Conservation (phyloP, 2,888 invertebrate genomes). For the Amphiduros pacificus region DNA sequence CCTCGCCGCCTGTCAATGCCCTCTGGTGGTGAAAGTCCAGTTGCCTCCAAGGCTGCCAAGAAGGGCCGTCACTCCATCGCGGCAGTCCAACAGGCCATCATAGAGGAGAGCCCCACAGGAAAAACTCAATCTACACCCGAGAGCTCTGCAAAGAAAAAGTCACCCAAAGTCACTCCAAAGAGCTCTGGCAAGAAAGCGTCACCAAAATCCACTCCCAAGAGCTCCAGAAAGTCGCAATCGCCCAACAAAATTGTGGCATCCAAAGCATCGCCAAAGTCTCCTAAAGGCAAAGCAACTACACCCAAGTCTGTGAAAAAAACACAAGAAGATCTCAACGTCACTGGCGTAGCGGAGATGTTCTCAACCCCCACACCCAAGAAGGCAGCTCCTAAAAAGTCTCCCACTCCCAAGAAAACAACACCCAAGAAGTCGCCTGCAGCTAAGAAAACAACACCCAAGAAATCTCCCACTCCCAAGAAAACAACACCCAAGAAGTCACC, state of each 20-base stretch:
- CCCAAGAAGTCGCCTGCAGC: slow-evolving; percentile 1
- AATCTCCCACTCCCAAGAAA: not conserved
- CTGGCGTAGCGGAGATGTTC: too few relatives aligned
- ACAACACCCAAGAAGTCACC: slow-evolving; percentile 1
- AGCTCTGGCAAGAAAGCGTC: not conserved
- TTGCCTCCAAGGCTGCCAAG: not conserved
- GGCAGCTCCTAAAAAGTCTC: slow-evolving; percentile 9
- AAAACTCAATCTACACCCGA: not conserved
- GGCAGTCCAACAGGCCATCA: too few relatives aligned
- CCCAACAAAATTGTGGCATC: not conserved
- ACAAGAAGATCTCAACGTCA: not conserved
- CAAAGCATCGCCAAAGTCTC: not conserved
- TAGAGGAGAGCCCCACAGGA: too few relatives aligned
- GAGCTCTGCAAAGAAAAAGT: not conserved
- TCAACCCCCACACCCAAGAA: slow-evolving; percentile 12
- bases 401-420: slow-evolving; percentile 13
- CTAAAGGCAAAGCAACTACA: slow-evolving; percentile 1
- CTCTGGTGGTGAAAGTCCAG: not conserved
- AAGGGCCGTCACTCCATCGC: slow-evolving; percentile 7
- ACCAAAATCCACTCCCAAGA: not conserved
- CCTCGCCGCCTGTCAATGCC: slow-evolving; percentile 2
- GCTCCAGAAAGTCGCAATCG: not conserved
- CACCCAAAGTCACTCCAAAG: not conserved
- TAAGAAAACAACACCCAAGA: slow-evolving; percentile 1
- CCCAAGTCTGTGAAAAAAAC: too few relatives aligned